A percentile compares a stretch with the other conserved stretches of the same genome.
phyloP scores from a whole-genome alignment of 2,888 invertebrate species.

The Oithona nana region DNA sequence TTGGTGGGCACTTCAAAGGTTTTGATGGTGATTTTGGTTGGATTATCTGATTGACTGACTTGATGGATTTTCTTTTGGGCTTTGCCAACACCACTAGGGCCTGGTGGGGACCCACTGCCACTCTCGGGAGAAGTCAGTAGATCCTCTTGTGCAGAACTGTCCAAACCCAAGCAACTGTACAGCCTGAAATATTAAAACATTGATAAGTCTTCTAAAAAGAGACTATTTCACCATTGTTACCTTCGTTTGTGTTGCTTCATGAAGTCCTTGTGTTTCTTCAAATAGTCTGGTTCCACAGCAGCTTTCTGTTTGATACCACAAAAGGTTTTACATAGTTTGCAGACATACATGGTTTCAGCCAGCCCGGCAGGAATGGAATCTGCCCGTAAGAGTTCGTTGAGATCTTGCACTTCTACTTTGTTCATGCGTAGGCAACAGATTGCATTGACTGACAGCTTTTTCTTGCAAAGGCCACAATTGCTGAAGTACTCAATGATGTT shows the following conservation, averaged over 20 bases:
- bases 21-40: slow-evolving; percentile 15
- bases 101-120: no score
- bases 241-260: slow-evolving; percentile 42
- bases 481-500: slow-evolving; percentile 48
- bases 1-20: neutral
- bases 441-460: slow-evolving; percentile 53
- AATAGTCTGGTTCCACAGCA: slow-evolving; percentile 35
- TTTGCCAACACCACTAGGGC: neutral
- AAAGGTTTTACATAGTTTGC: slow-evolving; percentile 48
- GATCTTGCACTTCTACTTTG: slow-evolving; percentile 32
- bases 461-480: slow-evolving; percentile 54
- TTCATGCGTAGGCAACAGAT: slow-evolving; percentile 39
- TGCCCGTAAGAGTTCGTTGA: slow-evolving; percentile 36
- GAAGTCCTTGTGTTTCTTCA: slow-evolving; percentile 32
- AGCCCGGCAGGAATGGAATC: slow-evolving; percentile 49
- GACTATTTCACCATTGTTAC: slow-evolving; percentile 27
- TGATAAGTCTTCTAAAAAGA: neutral
- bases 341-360: slow-evolving; percentile 48
- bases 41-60: slow-evolving; percentile 13
- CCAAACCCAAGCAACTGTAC: neutral
- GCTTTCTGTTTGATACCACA: slow-evolving; percentile 26
- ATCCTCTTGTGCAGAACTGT: neutral
- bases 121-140: neutral
- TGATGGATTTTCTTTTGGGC: slow-evolving; percentile 9
- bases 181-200: neutral